phyloP scores from a whole-genome alignment of 2,797 vertebrate species.

The Hirundo rustica region DNA sequence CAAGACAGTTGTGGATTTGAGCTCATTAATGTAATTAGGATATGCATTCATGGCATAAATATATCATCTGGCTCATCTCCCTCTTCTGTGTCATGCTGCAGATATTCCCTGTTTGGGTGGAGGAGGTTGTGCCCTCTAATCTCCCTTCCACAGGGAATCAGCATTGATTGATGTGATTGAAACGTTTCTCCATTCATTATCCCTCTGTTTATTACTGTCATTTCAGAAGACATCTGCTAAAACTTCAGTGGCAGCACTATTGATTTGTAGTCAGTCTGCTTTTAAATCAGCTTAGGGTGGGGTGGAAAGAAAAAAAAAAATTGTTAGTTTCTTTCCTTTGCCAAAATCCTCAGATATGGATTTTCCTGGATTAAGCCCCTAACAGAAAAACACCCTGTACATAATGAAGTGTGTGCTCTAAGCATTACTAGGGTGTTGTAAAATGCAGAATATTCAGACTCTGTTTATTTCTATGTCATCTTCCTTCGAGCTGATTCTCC shows the following conservation, averaged over 20 bases:
- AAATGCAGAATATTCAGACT: not conserved
- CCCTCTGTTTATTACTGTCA: not conserved
- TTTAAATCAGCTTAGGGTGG: not conserved
- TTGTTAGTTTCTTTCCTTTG: not conserved
- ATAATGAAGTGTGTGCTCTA: not conserved
- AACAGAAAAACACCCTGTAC: not conserved
- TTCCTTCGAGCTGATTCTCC: not conserved
- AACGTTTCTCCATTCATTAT: not conserved
- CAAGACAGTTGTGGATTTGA: not conserved
- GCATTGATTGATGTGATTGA: not conserved
- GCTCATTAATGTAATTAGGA: not conserved
- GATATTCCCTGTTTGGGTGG: not conserved
- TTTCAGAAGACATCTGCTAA: not conserved
- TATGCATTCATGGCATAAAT: not conserved
- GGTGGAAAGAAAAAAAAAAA: not conserved
- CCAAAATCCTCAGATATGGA: not conserved
- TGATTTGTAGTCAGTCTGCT: not conserved
- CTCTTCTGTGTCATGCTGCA: not conserved
- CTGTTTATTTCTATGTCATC: not conserved
- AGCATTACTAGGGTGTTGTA: not conserved
- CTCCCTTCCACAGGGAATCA: not conserved
- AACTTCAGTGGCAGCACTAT: not conserved
- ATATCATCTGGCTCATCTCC: not conserved
- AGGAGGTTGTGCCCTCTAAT: not conserved
- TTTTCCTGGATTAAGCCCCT: not conserved